These are phyloP conservation scores for Oophaga sylvatica DNA, from an alignment of 2,797 vertebrate species.

Conservation along the genomic window DNA sequence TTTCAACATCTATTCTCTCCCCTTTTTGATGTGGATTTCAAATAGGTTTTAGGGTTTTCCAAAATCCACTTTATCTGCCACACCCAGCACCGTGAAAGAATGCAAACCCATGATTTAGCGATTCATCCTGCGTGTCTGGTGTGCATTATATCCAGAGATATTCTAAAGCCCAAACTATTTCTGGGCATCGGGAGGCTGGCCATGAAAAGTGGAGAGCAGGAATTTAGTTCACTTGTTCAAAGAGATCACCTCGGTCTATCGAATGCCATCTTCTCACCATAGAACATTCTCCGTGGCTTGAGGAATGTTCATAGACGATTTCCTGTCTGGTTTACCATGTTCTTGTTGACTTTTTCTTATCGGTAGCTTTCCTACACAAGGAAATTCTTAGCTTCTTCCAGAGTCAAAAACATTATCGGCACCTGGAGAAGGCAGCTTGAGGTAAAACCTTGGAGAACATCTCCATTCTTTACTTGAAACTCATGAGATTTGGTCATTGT, in stretches of 20 bases:
- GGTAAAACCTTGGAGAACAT: background rate
- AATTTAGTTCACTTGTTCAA: slow-evolving; percentile 43
- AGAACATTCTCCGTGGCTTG: background rate
- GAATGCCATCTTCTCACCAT: background rate
- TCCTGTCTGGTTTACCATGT: slow-evolving; percentile 32
- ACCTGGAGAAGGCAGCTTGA: background rate
- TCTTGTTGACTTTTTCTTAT: slow-evolving; percentile 8
- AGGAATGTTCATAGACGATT: slow-evolving; percentile 38
- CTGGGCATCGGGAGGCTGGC: slow-evolving; percentile 39
- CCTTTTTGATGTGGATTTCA: slow-evolving; percentile 57
- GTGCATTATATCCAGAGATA: slow-evolving; percentile 54
- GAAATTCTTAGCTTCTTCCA: slow-evolving; percentile 1
- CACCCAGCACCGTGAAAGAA: slow-evolving; percentile 55
- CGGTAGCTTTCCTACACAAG: slow-evolving; percentile 3
- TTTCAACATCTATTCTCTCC: slow-evolving; percentile 50
- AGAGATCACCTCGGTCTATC: slow-evolving; percentile 5
- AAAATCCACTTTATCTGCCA: slow-evolving; percentile 51
- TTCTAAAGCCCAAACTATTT: slow-evolving; percentile 54
- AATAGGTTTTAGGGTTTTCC: slow-evolving; percentile 44
- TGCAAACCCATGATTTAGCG: slow-evolving; percentile 54
- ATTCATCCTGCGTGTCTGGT: slow-evolving; percentile 54
- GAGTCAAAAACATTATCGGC: background rate
- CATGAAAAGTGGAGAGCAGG: background rate
- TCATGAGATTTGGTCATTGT: background rate
- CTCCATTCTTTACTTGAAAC: background rate